These are phyloP conservation scores for Drosophila watanabei DNA, from an alignment of 1,140 invertebrate species.

Conservation along the genomic window DNA sequence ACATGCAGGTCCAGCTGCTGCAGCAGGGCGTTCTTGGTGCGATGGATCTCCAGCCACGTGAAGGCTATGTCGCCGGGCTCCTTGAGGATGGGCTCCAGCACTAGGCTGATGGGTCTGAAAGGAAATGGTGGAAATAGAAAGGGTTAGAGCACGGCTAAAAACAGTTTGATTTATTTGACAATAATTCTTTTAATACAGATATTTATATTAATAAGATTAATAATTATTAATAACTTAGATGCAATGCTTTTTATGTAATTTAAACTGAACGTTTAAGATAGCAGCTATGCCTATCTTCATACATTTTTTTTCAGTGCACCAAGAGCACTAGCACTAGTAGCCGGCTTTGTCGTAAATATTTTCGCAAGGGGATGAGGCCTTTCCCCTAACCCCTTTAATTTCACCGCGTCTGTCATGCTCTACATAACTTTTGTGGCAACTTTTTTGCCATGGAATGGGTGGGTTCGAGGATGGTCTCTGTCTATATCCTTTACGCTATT, in stretches of 20 bases:
- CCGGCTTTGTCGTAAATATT: conserved; percentile 55
- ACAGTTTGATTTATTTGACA: background rate
- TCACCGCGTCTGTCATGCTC: conserved; percentile 44
- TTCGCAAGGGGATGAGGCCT: conserved; percentile 1
- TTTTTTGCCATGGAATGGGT: conserved; percentile 24
- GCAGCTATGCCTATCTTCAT: too few relatives aligned
- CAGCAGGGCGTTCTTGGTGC: conserved; percentile 88
- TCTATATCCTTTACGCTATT: conserved; percentile 12
- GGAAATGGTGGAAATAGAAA: background rate
- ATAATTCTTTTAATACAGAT: background rate
- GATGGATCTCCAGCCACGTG: conserved; percentile 91
- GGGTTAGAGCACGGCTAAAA: background rate
- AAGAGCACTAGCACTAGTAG: too few relatives aligned
- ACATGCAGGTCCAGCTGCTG: conserved; percentile 87
- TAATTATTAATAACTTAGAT: background rate
- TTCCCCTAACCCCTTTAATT: conserved; percentile 22
- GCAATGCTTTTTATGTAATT: too few relatives aligned
- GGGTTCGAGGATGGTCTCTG: conserved; percentile 3
- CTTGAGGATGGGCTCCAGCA: conserved; percentile 91
- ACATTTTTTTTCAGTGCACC: background rate
- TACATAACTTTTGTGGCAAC: conserved; percentile 57
- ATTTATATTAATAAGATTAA: background rate
- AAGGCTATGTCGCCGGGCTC: conserved; percentile 90
- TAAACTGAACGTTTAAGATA: background rate
- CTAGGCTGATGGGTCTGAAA: conserved; percentile 86